Evolutionary conservation across 1,140 invertebrate species (phyloP), one percentile per base, ranked within the genome.

Genomic region (Pachypsylla venusta): DNA sequence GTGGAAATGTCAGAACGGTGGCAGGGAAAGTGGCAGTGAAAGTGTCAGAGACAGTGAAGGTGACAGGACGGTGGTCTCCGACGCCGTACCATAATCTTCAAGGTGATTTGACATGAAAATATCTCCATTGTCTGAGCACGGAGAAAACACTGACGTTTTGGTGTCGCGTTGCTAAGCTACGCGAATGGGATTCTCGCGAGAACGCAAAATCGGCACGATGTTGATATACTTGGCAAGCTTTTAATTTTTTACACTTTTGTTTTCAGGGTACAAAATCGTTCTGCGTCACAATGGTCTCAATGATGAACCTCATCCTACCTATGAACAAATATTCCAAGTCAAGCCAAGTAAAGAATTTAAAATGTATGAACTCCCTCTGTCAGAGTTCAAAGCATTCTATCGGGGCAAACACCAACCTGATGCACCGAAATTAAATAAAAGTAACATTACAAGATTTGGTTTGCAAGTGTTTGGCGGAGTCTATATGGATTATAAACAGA

Each of bases 381-480:
- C 67, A 0, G 71, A 78, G 53, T 84, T 84, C 62, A 77, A 81
- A 64, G 73, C 81, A 2, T 83, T 79, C 65, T 82, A 74, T 62
- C 72, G 80, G 64, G 81, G 81, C 7, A 72, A 72, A 59, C 74
- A 75, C 53, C 70, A 77, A 60, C 75, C 74, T 4, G 74, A 78
- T 64, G 68, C 65, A 16, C 63, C 57, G 2, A 73, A 75, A 1
- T 66, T 85, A 10, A 77, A 85, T 65, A 70, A 69, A 26, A 68
- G 75, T 3, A 73, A 77, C 61, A 76, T 85, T 24, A 81, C 80
- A 1, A 77, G 75, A 65, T 73, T 84, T 59, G 82, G 79, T 22
- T 67, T 85, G 35, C 81, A 84, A 72, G 73, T 81, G 65, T 81
- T 78, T 63, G 82, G 82, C 25, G 82, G 82, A n/a, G 81, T 83